Percentiles rank a stretch among this genome's conserved stretches.
Evolutionary conservation across 2,888 invertebrate species (phyloP).

Genomic region (Lottia scabra): DNA sequence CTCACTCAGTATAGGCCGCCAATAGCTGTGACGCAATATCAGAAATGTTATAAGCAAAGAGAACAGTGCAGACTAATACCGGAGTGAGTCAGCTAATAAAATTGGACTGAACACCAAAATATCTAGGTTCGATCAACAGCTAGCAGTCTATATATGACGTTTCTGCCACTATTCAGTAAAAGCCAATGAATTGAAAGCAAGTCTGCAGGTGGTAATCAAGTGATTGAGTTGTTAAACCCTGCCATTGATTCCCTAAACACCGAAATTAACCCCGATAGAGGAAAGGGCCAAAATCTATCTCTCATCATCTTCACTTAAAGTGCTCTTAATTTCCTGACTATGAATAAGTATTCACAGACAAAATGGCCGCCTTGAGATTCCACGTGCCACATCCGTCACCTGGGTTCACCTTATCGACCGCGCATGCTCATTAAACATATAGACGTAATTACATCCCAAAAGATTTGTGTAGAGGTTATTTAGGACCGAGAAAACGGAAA

Average conservation of each 20-base stretch:
- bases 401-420: not conserved
- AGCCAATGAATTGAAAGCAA: no score
- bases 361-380: slow-evolving; percentile 4
- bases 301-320: not conserved
- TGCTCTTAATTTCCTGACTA: not conserved
- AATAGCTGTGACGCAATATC: no score
- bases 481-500: not conserved
- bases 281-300: not conserved
- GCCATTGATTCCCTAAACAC: slow-evolving; percentile 1
- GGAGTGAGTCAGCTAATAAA: no score
- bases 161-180: no score
- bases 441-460: slow-evolving; percentile 1
- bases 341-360: slow-evolving; percentile 6
- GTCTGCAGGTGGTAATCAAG: slow-evolving; percentile 3
- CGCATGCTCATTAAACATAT: not conserved
- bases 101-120: no score
- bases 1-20: no score
- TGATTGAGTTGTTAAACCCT: not conserved
- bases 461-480: not conserved
- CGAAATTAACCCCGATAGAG: slow-evolving; percentile 2
- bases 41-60: no score
- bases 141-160: no score
- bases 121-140: no score
- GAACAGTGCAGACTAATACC: no score
- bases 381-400: slow-evolving; percentile 4